Evolutionary conservation across 2,888 invertebrate species (phyloP).

Genomic region (Anthophora plumipes): DNA sequence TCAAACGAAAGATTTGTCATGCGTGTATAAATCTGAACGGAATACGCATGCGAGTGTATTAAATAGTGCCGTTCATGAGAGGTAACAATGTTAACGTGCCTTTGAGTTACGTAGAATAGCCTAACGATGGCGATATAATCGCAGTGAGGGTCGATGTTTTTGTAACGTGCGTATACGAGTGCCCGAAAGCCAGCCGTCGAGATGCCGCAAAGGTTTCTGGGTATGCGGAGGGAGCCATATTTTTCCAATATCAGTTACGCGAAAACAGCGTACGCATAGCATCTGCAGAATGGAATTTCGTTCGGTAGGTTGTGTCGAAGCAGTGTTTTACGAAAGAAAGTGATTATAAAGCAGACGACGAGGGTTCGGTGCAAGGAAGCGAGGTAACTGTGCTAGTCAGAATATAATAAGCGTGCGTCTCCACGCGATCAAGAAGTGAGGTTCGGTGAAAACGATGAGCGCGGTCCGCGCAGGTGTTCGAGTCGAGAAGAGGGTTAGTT

Average conservation of each 20-base stretch:
- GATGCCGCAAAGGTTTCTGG: constrained; percentile 86
- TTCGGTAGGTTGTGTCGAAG: constrained; percentile 54
- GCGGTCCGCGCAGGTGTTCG: constrained; percentile 76
- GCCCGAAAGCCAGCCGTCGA: constrained; percentile 76
- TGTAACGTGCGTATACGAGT: constrained; percentile 68
- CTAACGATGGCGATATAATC: constrained; percentile 67
- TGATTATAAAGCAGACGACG: constrained; percentile 56
- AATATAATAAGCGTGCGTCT: constrained; percentile 66
- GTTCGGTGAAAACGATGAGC: constrained; percentile 74
- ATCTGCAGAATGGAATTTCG: constrained; percentile 75
- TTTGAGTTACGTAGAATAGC: constrained; percentile 53
- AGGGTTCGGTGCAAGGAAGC: constrained; percentile 40
- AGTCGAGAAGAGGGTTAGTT: constrained; percentile 77
- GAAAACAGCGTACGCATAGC: constrained; percentile 82
- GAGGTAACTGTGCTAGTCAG: constrained; percentile 48
- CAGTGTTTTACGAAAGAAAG: constrained; percentile 64
- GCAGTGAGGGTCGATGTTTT: constrained; percentile 69
- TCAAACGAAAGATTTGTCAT: background rate
- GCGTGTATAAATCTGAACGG: constrained; percentile 28
- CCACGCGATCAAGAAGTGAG: constrained; percentile 66
- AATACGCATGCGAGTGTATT: constrained; percentile 16
- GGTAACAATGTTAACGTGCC: constrained; percentile 61
- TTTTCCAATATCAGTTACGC: constrained; percentile 86
- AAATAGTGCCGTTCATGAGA: constrained; percentile 24
- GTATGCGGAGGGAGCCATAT: constrained; percentile 87